Percentiles rank a stretch among this genome's conserved stretches.
Conservation (phyloP, 1,140 invertebrate genomes). For the Plutomurus gul region DNA sequence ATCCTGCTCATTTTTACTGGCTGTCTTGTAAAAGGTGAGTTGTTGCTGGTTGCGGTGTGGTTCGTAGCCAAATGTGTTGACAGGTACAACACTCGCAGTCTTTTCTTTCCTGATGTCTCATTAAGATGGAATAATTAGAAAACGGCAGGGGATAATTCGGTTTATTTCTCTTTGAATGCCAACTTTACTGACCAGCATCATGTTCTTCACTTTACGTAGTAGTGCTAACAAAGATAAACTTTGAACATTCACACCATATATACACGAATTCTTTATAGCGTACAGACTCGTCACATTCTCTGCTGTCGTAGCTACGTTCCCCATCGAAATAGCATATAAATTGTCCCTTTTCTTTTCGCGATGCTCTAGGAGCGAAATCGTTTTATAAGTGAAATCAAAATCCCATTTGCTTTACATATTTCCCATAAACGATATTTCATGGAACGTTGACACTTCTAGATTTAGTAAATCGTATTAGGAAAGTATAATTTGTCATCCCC, state of each 20-base stretch:
- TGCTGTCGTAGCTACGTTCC: too few species aligned
- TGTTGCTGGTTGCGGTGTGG: too few species aligned
- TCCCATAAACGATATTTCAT: conserved; percentile 1
- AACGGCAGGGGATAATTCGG: not conserved
- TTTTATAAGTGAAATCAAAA: conserved; percentile 4
- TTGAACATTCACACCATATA: too few species aligned
- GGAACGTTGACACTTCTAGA: not conserved
- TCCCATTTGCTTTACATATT: not conserved
- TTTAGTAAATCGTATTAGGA: too few species aligned
- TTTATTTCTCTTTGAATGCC: not conserved
- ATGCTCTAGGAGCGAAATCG: not conserved
- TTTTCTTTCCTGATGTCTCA: not conserved
- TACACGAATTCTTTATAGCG: too few species aligned
- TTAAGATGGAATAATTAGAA: not conserved
- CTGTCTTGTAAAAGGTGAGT: too few species aligned
- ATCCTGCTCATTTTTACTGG: too few species aligned
- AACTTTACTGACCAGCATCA: too few species aligned
- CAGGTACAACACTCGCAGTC: not conserved
- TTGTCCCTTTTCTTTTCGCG: not conserved
- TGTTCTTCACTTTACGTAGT: too few species aligned
- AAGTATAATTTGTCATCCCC: not conserved
- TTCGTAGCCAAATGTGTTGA: too few species aligned
- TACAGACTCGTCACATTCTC: too few species aligned
- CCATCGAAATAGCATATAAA: not conserved
- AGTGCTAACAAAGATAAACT: too few species aligned